Evolutionary conservation across 2,888 invertebrate genomes (phyloP), one percentile per base, ranked within the genome.

Genomic region (Erebia ligea): DNA sequence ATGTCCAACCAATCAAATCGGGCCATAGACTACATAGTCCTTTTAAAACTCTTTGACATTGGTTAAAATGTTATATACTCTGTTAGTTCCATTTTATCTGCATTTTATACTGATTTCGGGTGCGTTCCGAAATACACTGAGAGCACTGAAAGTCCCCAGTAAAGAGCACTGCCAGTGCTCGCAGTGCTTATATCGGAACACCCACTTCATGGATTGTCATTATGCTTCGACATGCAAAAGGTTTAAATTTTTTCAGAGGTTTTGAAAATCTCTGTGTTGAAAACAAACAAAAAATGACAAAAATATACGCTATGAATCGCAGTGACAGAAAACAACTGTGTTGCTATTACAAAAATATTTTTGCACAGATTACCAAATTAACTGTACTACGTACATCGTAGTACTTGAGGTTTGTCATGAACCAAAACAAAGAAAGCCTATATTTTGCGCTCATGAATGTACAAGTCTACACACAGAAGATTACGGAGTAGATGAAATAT

Each of bases 11-110:
- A 34, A 34, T 34, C 34, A 34, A 34, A 34, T 34, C 34, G 34
- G 34, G 34, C 34, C 34, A 34, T 6, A 34, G 34, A 34, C 34
- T 34, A 34, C 34, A 6, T 34, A 34, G 81, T 95, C 95, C 84
- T 94, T 94, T 89, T 92, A 95, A 71, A 95, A 85, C 80, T 94
- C 94, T 81, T 95, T 95, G 76, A 96, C 95, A 76, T 95, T 95
- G 70, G 90, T 91, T 74, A 95, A 86, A 84, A 95, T 95, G 81
- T 95, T 25, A n/a, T n/a, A n/a, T 95, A 82, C 88, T 94, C 80
- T 95, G 94, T 85, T 95, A 95, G n/a, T n/a, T 73, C 95, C 95
- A 85, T 95, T 95, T 95, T n/a, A n/a, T n/a, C n/a, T n/a, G n/a
- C 95, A 95, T 84, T 95, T 95, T 74, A 95, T 88, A 86, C 95